Conservation (phyloP, 1,140 invertebrate species). For the Lepidurus packardi region DNA sequence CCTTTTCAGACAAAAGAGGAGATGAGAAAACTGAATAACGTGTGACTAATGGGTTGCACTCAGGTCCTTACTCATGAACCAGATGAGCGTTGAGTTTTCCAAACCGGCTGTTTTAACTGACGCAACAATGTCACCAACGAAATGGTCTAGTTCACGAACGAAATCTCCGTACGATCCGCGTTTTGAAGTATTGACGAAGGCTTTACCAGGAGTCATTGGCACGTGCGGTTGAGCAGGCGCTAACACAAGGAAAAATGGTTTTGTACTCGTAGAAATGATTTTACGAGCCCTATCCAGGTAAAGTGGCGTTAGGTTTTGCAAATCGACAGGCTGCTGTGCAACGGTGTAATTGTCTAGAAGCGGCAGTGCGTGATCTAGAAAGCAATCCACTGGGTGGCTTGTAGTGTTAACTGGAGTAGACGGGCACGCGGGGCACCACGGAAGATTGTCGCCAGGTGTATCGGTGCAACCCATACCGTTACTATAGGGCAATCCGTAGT, state of each 20-base stretch:
- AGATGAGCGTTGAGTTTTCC: constrained; percentile 35
- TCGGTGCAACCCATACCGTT: constrained; percentile 38
- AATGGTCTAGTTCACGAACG: constrained; percentile 35
- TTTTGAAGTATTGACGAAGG: constrained; percentile 27
- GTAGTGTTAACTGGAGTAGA: neutral
- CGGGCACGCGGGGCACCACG: constrained; percentile 34
- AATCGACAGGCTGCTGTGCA: constrained; percentile 36
- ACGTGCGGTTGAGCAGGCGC: constrained; percentile 37
- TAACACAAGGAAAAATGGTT: constrained; percentile 37
- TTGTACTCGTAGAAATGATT: neutral
- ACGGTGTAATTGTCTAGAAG: constrained; percentile 33
- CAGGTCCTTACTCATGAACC: constrained; percentile 38
- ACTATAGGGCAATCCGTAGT: constrained; percentile 38
- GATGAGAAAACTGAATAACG: neutral
- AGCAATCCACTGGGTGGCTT: neutral
- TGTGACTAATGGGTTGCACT: constrained; percentile 15
- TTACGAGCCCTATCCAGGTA: neutral
- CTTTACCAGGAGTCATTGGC: constrained; percentile 33
- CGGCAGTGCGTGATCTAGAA: constrained; percentile 35
- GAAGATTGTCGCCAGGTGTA: constrained; percentile 34
- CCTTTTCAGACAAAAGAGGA: constrained; percentile 29
- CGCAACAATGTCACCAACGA: constrained; percentile 32
- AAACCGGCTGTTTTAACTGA: constrained; percentile 28
- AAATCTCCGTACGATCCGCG: constrained; percentile 30
- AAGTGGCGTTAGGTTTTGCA: constrained; percentile 29